Conservation (phyloP, 1,140 invertebrate genomes). For the Microplitis demolitor region DNA sequence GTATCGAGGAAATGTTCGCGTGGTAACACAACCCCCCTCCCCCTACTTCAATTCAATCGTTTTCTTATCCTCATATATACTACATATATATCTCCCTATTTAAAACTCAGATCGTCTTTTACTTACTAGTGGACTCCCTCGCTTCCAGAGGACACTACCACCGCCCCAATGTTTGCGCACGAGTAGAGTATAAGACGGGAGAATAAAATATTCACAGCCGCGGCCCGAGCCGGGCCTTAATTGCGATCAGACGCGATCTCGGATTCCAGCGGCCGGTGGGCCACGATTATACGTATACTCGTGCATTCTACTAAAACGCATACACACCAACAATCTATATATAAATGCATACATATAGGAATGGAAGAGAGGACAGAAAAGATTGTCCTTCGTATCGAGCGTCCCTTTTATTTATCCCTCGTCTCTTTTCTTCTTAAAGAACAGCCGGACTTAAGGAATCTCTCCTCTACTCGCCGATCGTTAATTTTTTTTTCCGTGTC, state of each 20-base stretch:
- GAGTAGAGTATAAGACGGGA: conserved; percentile 28
- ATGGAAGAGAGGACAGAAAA: conserved; percentile 1
- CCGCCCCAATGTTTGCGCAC: background rate
- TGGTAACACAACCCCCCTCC: conserved; percentile 28
- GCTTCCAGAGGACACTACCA: background rate
- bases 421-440: too few species aligned
- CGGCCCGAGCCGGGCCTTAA: conserved; percentile 37
- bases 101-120: too few species aligned
- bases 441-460: too few species aligned
- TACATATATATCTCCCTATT: too few species aligned
- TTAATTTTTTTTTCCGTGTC: conserved; percentile 25
- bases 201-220: conserved; percentile 54
- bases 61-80: background rate
- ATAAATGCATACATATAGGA: background rate
- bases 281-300: conserved; percentile 23
- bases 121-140: too few species aligned
- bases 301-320: background rate
- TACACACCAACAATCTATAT: too few species aligned
- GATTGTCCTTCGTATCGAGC: background rate
- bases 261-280: conserved; percentile 38
- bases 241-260: conserved; percentile 42
- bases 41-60: background rate
- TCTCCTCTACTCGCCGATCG: too few species aligned
- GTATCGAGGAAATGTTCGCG: conserved; percentile 14
- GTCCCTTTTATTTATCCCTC: too few species aligned